phyloP scores from a whole-genome alignment of 2,113 vertebrate genomes.

The Caloenas nicobarica region DNA sequence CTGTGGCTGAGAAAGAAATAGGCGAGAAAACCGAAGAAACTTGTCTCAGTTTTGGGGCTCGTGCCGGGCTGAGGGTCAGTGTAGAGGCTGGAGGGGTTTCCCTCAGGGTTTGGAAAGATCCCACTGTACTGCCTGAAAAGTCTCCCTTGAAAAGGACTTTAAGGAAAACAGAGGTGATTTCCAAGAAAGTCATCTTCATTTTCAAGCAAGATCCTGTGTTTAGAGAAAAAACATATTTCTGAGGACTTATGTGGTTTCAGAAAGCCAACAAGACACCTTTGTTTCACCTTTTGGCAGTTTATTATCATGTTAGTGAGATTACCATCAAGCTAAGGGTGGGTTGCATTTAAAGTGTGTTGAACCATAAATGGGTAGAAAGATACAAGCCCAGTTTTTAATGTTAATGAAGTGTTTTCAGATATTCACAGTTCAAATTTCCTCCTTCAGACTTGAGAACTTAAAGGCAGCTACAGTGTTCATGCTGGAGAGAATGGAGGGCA shows the following conservation, averaged over 20 bases:
- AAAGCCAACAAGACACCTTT: not conserved
- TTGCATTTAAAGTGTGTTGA: not conserved
- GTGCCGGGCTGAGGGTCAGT: accelerated
- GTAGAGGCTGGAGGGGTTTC: not conserved
- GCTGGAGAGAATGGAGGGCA: not conserved
- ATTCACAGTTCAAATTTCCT: not conserved
- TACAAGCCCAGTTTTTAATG: not conserved
- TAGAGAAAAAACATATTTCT: not conserved
- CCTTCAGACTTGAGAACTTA: not conserved
- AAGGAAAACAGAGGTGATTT: not conserved
- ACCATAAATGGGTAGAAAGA: not conserved
- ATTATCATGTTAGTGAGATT: not conserved
- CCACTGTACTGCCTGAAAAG: too few relatives aligned
- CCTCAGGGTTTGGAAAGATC: not conserved
- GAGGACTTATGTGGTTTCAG: not conserved
- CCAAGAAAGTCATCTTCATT: not conserved
- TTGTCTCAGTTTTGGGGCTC: not conserved
- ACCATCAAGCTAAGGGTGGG: not conserved
- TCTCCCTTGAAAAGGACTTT: not conserved
- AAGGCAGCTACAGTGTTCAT: not conserved
- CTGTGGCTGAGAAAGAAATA: not conserved
- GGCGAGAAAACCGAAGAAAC: not conserved
- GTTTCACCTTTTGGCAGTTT: not conserved
- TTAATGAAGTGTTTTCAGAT: not conserved
- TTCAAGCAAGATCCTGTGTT: accelerated